Evolutionary conservation across 2,797 vertebrate species (phyloP), one percentile per base, ranked within the genome.

Genomic region (Macrochelys suwanniensis): DNA sequence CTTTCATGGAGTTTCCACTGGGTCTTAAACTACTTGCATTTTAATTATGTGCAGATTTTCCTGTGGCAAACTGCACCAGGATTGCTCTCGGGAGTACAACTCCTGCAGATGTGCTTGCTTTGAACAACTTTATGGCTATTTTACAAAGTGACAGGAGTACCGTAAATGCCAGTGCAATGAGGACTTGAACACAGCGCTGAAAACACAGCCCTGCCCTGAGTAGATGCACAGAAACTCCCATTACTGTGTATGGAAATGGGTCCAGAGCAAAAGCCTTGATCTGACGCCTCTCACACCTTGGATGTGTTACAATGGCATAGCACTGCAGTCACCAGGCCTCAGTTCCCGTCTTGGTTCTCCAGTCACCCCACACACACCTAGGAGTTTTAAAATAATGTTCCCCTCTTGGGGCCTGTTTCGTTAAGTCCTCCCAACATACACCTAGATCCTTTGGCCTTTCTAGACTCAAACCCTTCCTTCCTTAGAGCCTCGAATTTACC

Each of bases 101-200:
- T 95, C 93, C 88, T 96, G 89, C 89, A 96, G 92, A 94, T 87
- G 33, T 92, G 13, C 49, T 83, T 87, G 51, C n/a, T 92, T 86
- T 92, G 61, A 91, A 91, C 89, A 53, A 28, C 61, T 82, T 89
- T 80, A 65, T 57, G 85, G 50, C 74, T 88, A 42, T 85, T 96
- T 93, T 93, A 90, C 88, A 92, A 74, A 74, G 47, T 31, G 80
- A 87, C 54, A 92, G 85, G 88, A 95, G 71, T 87, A 91, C 77
- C 6, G 33, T 7, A 90, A 82, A 89, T 82, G 80, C 80, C 94
- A 96, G 85, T 57, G 31, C 59, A 87, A 95, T 89, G 53, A 93
- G 61, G 49, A 88, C 49, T 25, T 80, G 74, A 85, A 54, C 68
- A 87, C 57, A 74, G 1, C 0, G 1, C 54, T 59, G 68, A 90